These are phyloP conservation scores for Whitmania pigra DNA, from an alignment of 1,140 invertebrate genomes.

Conservation along the genomic window DNA sequence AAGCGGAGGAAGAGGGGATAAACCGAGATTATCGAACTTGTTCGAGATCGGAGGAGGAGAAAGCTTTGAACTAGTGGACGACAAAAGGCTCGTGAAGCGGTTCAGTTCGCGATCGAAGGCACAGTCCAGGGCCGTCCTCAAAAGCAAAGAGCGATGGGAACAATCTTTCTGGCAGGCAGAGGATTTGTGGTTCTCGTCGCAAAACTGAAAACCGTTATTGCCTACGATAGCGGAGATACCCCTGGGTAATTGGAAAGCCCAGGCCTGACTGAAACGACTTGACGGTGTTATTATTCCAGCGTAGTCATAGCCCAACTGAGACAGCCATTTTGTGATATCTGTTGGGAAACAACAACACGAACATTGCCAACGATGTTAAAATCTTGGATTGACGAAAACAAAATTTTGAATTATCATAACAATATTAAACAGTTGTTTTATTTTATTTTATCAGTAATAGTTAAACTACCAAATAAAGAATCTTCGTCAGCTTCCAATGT, in stretches of 20 bases:
- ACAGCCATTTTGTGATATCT: neutral
- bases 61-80: conserved; percentile 27
- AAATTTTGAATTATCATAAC: too few relatives aligned
- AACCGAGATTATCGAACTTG: conserved; percentile 10
- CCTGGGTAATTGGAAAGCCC: conserved; percentile 65
- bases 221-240: conserved; percentile 74
- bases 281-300: conserved; percentile 1
- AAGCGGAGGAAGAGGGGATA: conserved; percentile 47
- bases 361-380: neutral
- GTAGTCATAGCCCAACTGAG: neutral
- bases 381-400: neutral
- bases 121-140: conserved; percentile 39
- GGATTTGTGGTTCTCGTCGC: conserved; percentile 60
- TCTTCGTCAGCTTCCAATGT: neutral
- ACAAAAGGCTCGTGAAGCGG: conserved; percentile 36
- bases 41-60: neutral
- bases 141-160: conserved; percentile 46
- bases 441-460: neutral
- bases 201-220: conserved; percentile 46
- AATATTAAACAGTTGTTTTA: neutral
- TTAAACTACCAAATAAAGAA: neutral
- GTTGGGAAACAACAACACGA: neutral
- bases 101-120: conserved; percentile 39
- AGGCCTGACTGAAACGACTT: conserved; percentile 50
- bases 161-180: conserved; percentile 57